A percentile compares a stretch with the other conserved stretches of the same genome.
phyloP scores from a whole-genome alignment of 2,113 vertebrate species.

The Gila orcuttii region DNA sequence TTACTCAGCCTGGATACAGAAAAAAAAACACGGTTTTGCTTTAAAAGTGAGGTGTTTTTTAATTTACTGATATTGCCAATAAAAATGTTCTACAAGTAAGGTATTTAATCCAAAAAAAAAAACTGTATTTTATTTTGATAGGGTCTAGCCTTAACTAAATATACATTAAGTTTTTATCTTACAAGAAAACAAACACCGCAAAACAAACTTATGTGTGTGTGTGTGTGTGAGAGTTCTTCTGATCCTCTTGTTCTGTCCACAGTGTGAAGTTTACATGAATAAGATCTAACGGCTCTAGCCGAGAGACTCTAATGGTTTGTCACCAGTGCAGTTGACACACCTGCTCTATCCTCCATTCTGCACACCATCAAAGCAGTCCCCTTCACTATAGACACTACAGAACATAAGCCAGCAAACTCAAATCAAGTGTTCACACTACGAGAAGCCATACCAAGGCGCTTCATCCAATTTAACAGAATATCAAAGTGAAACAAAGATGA shows the following conservation, averaged over 20 bases:
- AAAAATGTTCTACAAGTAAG: too few relatives aligned
- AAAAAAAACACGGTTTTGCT: too few relatives aligned
- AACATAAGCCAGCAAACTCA: conserved; percentile 10
- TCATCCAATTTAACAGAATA: conserved; percentile 30
- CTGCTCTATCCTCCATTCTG: conserved; percentile 40
- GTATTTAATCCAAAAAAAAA: too few relatives aligned
- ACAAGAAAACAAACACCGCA: neutral
- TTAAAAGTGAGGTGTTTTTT: too few relatives aligned
- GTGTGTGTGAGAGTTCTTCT: neutral
- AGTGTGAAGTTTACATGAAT: conserved; percentile 49
- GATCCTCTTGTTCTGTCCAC: conserved; percentile 43
- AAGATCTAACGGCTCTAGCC: conserved; percentile 49
- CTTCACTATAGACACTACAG: conserved; percentile 18
- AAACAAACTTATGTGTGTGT: neutral
- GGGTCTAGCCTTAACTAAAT: neutral
- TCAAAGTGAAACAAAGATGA: conserved; percentile 20
- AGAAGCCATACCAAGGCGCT: neutral
- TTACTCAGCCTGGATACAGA: neutral
- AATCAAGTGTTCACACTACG: conserved; percentile 22
- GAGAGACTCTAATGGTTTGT: conserved; percentile 52
- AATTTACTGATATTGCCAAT: too few relatives aligned
- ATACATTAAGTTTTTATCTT: neutral
- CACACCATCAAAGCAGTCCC: conserved; percentile 33
- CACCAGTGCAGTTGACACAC: conserved; percentile 49
- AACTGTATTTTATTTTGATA: too few relatives aligned